Percentiles rank a stretch among this genome's conserved stretches.
phyloP scores from a whole-genome alignment of 2,888 invertebrate genomes.

The Melipona bicolor region DNA sequence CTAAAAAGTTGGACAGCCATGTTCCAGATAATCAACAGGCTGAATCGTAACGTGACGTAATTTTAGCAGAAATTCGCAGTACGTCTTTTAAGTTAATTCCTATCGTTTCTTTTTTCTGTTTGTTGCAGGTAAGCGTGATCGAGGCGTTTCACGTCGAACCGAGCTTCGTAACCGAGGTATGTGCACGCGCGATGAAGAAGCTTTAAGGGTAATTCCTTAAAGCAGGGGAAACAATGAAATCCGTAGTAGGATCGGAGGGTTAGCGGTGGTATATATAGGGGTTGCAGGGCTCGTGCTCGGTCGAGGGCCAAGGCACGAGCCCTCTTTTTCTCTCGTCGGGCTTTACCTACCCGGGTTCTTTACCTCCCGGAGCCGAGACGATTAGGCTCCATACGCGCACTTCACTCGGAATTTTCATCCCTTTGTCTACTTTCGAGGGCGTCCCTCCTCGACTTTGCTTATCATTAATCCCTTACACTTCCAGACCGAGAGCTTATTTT shows the following conservation, averaged over 20 bases:
- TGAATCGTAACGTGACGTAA: too few species aligned
- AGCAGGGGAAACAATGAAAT: slow-evolving; percentile 69
- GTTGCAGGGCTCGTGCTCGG: slow-evolving; percentile 39
- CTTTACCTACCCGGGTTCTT: slow-evolving; percentile 59
- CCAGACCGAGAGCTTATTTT: slow-evolving; percentile 58
- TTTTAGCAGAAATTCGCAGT: background rate
- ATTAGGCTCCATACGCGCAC: slow-evolving; percentile 65
- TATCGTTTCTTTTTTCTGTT: slow-evolving; percentile 45
- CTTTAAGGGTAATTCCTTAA: slow-evolving; percentile 62
- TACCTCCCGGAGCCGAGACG: slow-evolving; percentile 58
- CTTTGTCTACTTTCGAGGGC: slow-evolving; percentile 57
- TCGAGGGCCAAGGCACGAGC: slow-evolving; percentile 59
- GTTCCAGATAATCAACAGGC: too few species aligned
- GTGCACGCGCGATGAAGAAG: slow-evolving; percentile 50
- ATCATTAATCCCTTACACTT: slow-evolving; percentile 70
- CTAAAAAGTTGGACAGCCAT: too few species aligned
- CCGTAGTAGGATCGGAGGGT: slow-evolving; percentile 71
- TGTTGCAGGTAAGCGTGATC: slow-evolving; percentile 72
- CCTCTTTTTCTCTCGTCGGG: slow-evolving; percentile 38
- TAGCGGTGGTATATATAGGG: slow-evolving; percentile 55
- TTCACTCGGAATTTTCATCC: slow-evolving; percentile 65
- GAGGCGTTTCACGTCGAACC: slow-evolving; percentile 17
- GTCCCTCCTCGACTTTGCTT: slow-evolving; percentile 63
- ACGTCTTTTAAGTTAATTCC: slow-evolving; percentile 4
- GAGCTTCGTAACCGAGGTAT: slow-evolving; percentile 38